Evolutionary conservation across 2,113 vertebrate genomes (phyloP), one percentile per base, ranked within the genome.

Genomic region (Cheilinus undulatus): DNA sequence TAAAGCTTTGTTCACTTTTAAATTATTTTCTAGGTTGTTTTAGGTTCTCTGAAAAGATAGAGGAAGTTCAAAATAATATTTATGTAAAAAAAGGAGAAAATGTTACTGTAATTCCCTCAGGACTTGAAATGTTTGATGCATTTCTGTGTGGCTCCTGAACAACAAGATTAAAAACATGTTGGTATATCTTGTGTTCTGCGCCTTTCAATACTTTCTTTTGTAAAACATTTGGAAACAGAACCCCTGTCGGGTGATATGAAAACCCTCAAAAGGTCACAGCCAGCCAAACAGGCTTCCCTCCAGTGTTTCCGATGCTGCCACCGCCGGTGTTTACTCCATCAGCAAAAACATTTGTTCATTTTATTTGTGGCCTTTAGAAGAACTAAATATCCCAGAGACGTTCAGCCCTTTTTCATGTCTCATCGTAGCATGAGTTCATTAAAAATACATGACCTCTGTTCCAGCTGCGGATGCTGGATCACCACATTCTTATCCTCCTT

Each of bases 381-480:
- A 88, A 73, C 69, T 80, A 91, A 90, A 86, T 80, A 86, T 86
- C 80, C 73, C 80, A 42, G 69, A 87, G 86, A 89, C 80, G 73
- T 91, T 92, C 85, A 81, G 75, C 36, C 66, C 59, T 50, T 84
- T 69, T 78, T 17, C 50, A 76, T 76, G 67, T 83, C 82, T 92
- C 86, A 92, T 90, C 82, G 76, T 78, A 80, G 85, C 70, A 85
- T 60, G 62, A 58, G 61, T 78, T 88, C 72, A 90, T 92, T 86
- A 92, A 92, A 92, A 86, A 89, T 90, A 73, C 83, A 92, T 91
- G 89, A 87, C 73, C 70, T 69, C 53, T 19, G 82, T 80, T 73
- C 32, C 71, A 59, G 79, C 84, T 78, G 71, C 73, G 85, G 66
- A 77, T 81, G 73, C 61, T 69, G 80, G 69, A 83, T 85, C 84